These are phyloP conservation scores for Himalopsyche tibetana DNA, from an alignment of 2,888 invertebrate genomes.

Conservation along the genomic window DNA sequence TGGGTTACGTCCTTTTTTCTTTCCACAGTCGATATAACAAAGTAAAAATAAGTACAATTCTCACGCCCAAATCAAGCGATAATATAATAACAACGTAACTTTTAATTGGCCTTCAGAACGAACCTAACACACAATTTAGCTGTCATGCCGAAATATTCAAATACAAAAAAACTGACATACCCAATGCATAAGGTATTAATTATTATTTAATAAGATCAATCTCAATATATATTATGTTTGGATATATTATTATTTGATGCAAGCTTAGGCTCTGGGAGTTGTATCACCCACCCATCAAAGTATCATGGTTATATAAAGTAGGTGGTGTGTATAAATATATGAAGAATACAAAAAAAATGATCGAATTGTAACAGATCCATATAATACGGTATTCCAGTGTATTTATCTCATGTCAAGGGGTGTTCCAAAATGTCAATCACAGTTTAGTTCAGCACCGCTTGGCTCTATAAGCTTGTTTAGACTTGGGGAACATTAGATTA, in stretches of 20 bases:
- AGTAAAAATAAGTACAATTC: too few relatives aligned
- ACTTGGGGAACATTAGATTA: too few relatives aligned
- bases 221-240: not conserved
- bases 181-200: conserved; percentile 46
- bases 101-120: not conserved
- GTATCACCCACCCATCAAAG: conserved; percentile 5
- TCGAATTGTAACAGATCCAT: conserved; percentile 57
- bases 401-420: conserved; percentile 64
- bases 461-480: not conserved
- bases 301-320: not conserved
- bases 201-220: conserved; percentile 49
- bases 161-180: conserved; percentile 17
- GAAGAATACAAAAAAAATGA: conserved; percentile 44
- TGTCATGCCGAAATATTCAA: not conserved
- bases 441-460: conserved; percentile 63
- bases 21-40: too few relatives aligned
- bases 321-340: not conserved
- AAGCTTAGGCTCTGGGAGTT: not conserved
- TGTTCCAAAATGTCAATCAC: conserved; percentile 64
- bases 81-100: not conserved
- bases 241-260: not conserved
- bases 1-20: too few relatives aligned
- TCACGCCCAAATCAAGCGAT: too few relatives aligned
- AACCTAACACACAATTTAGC: not conserved
- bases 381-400: conserved; percentile 59